These are phyloP conservation scores for Chrysaora quinquecirrha DNA, from an alignment of 30 jellyfish, hydroid and myxozoan genomes.

Conservation along the genomic window DNA sequence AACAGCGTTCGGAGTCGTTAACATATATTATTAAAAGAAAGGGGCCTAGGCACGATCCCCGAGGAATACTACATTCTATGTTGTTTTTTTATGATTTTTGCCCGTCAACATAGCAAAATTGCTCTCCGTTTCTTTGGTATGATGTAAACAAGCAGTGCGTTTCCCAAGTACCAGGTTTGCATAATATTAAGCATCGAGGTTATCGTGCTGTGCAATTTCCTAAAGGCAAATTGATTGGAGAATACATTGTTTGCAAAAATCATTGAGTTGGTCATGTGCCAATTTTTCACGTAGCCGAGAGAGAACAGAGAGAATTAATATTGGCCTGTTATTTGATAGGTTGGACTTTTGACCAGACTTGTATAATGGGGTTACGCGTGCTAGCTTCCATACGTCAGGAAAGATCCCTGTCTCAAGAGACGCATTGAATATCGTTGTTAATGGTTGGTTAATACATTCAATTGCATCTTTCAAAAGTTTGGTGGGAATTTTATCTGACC, in stretches of 20 bases:
- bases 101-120: slow-evolving; percentile 6
- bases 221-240: slow-evolving; percentile 35
- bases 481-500: slow-evolving; percentile 44
- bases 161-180: slow-evolving; percentile 45
- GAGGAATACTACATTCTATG: not conserved
- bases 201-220: slow-evolving; percentile 35
- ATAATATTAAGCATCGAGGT: slow-evolving; percentile 43
- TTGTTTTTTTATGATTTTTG: not conserved
- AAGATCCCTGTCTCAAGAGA: too few relatives aligned
- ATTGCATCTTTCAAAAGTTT: slow-evolving; percentile 37
- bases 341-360: too few relatives aligned
- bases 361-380: too few relatives aligned
- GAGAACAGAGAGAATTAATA: slow-evolving; percentile 50
- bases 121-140: slow-evolving; percentile 27
- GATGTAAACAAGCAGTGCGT: slow-evolving; percentile 48
- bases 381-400: too few relatives aligned
- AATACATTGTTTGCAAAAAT: slow-evolving; percentile 12
- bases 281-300: slow-evolving; percentile 37
- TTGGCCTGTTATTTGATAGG: not conserved
- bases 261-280: slow-evolving; percentile 60
- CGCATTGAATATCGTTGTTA: slow-evolving; percentile 10
- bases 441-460: slow-evolving; percentile 11
- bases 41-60: slow-evolving; percentile 38
- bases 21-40: not conserved
- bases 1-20: slow-evolving; percentile 16